Evolutionary conservation across 2,888 invertebrate genomes (phyloP).

Genomic region (Thera obeliscata): DNA sequence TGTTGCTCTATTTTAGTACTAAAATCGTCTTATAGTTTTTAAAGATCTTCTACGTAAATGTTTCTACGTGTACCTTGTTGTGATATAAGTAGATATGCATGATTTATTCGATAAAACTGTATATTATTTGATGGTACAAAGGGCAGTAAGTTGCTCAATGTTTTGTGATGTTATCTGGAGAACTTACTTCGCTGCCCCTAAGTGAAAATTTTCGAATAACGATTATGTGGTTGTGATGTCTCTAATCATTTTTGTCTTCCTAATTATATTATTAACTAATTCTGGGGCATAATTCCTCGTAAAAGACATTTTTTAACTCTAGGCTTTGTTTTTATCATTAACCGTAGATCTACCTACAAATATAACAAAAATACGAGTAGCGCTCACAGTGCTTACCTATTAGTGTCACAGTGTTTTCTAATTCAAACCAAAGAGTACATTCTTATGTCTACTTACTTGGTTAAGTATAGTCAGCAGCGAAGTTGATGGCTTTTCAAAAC

Average conservation of each 20-base stretch:
- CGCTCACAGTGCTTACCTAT: slow-evolving; percentile 44
- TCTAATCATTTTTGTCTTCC: slow-evolving; percentile 75
- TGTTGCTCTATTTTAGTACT: slow-evolving; percentile 67
- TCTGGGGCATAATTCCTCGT: slow-evolving; percentile 79
- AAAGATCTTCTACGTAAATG: slow-evolving; percentile 45
- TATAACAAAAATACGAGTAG: slow-evolving; percentile 54
- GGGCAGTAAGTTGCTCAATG: slow-evolving; percentile 77
- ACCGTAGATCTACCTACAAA: slow-evolving; percentile 55
- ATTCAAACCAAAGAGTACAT: slow-evolving; percentile 42
- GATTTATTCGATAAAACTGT: slow-evolving; percentile 66
- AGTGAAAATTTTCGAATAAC: slow-evolving; percentile 57
- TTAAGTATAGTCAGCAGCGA: background rate
- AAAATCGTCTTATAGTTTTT: slow-evolving; percentile 22
- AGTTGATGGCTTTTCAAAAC: no score
- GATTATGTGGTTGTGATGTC: slow-evolving; percentile 77
- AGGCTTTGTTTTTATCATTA: slow-evolving; percentile 48
- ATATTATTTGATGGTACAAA: slow-evolving; percentile 68
- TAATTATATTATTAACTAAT: slow-evolving; percentile 61
- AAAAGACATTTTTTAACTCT: slow-evolving; percentile 77
- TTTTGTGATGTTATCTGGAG: slow-evolving; percentile 40
- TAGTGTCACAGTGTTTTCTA: background rate
- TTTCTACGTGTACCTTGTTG: slow-evolving; percentile 75
- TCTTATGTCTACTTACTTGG: background rate
- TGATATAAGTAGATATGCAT: slow-evolving; percentile 75
- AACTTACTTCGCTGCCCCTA: slow-evolving; percentile 53